A percentile compares a stretch with the other conserved stretches of the same genome.
Evolutionary conservation across 2,888 invertebrate species (phyloP).

Genomic region (Trachelus stipa): DNA sequence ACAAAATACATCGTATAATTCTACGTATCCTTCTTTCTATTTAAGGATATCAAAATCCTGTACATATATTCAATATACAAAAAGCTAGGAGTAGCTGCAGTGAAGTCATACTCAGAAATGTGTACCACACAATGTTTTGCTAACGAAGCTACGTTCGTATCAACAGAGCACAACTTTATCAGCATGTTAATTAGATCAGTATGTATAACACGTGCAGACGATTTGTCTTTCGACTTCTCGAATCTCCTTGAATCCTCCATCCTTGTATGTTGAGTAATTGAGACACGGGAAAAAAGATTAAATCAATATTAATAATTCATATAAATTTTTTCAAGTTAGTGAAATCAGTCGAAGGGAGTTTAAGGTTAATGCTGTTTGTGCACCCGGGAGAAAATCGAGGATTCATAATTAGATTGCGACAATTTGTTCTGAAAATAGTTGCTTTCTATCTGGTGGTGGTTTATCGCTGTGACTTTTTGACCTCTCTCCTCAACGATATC

Average conservation of each 20-base stretch:
- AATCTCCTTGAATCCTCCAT: not conserved
- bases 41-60: not conserved
- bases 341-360: not conserved
- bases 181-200: slow-evolving; percentile 29
- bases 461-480: slow-evolving; percentile 55
- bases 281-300: not conserved
- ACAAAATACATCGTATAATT: not conserved
- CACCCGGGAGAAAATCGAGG: not conserved
- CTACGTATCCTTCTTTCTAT: not conserved
- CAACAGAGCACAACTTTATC: slow-evolving; percentile 32
- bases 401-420: slow-evolving; percentile 8
- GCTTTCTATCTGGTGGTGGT: slow-evolving; percentile 30
- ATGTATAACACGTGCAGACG: slow-evolving; percentile 23
- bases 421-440: slow-evolving; percentile 48
- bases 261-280: not conserved
- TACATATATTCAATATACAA: not conserved
- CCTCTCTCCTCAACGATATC: slow-evolving; percentile 32
- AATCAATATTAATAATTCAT: not conserved
- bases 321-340: not conserved
- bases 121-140: slow-evolving; percentile 25
- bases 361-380: not conserved
- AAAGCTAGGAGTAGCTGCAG: not conserved
- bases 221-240: not conserved
- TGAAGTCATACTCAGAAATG: slow-evolving; percentile 6
- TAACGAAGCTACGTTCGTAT: slow-evolving; percentile 29